Evolutionary conservation across 2,888 invertebrate genomes (phyloP).

Genomic region (Carabus problematicus): DNA sequence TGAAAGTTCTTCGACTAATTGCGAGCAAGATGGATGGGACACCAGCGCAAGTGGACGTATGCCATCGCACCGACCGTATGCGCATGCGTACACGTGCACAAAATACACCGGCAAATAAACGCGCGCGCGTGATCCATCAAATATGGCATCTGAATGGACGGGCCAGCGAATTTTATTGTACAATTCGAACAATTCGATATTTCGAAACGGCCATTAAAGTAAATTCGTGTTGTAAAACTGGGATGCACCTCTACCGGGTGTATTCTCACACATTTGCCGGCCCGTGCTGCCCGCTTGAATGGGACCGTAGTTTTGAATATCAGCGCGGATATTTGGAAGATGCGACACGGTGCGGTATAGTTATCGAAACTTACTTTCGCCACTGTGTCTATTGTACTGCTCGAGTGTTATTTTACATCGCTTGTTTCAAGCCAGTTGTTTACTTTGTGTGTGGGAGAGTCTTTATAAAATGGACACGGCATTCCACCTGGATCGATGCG

Average conservation of each 20-base stretch:
- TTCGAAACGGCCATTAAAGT: conserved; percentile 27
- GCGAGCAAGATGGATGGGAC: conserved; percentile 38
- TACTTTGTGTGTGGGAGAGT: conserved; percentile 56
- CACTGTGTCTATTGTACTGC: conserved; percentile 44
- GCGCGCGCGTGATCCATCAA: conserved; percentile 31
- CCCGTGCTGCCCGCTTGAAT: conserved; percentile 7
- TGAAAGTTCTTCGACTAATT: conserved; percentile 38
- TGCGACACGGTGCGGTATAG: conserved; percentile 13
- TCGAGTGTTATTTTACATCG: conserved; percentile 51
- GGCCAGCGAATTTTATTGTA: conserved; percentile 15
- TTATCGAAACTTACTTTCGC: conserved; percentile 35
- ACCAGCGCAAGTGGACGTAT: conserved; percentile 8
- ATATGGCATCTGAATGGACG: conserved; percentile 13
- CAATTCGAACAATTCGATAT: conserved; percentile 30
- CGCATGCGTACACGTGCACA: conserved; percentile 1
- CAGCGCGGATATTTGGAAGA: conserved; percentile 2
- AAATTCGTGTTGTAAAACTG: conserved; percentile 31
- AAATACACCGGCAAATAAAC: neutral
- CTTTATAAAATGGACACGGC: conserved; percentile 48
- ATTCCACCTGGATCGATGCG: conserved; percentile 49
- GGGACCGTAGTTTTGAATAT: conserved; percentile 9
- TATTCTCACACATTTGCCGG: conserved; percentile 28
- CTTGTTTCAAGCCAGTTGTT: conserved; percentile 54
- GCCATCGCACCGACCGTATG: neutral
- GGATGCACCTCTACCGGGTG: conserved; percentile 17